Base-by-base conservation (phyloP, 2,797 vertebrate species). In the Luscinia megarhynchos region DNA sequence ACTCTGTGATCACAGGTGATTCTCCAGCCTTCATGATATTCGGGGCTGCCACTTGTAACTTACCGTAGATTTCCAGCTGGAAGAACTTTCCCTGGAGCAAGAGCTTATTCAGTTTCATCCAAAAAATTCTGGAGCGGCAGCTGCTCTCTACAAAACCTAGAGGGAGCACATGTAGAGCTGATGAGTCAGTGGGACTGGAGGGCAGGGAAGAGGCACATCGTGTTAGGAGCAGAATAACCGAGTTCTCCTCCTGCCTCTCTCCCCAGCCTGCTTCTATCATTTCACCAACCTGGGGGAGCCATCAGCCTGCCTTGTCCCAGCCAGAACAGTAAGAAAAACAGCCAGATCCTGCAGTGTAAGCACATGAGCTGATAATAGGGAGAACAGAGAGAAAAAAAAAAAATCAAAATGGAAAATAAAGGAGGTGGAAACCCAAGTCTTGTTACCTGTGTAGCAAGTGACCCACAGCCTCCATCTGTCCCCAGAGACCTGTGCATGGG, bases 241-340 rank as follows among this genome's bases (percentile, higher is more conserved):
- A 73, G 55, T 67, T 91, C 55, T 75, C 50, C 48, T 84, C 77
- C 34, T 50, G 72, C 64, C 36, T 94, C 64, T 89, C 54, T 90
- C 58, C 50, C 48, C 15, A 18, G 12, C 80, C 41, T 32, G 26
- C 36, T 87, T 84, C 78, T 83, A 59, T 41, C 46, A 34, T 32
- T 90, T 94, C 46, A 96, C 97, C 45, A 86, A 97, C 97, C 97
- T 97, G 91, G 73, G 23, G 96, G 84, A 92, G 67, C 88, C 48
- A 72, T 46, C 57, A 26, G 77, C 75, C 95, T 96, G 46, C 94
- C 96, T 77, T 89, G 67, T 80, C 86, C 95, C 79, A 90, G 81
- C 64, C 93, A 95, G 54, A 94, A 75, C 40, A 94, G 90, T 38
- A 92, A 75, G 91, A 93, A 83, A 66, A 94, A 20, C 70, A 96